Evolutionary conservation across 30 jellyfish, hydroid and myxozoan genomes (phyloP).

Genomic region (Turritopsis dohrnii): DNA sequence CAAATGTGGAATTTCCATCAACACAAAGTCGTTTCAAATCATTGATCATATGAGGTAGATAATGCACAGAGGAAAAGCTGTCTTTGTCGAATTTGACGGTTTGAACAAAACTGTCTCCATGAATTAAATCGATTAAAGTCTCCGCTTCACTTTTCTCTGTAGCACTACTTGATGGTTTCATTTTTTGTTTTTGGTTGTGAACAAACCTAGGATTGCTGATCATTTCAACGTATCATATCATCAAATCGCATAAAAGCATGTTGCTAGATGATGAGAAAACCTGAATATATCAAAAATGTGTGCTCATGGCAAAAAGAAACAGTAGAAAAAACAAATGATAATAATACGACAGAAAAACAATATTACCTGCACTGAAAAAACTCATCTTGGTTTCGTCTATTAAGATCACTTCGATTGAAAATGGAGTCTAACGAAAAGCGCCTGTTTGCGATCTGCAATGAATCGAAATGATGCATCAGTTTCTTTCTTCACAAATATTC

Average conservation of each 20-base stretch:
- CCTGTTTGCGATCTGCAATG: not conserved
- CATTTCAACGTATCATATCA: not conserved
- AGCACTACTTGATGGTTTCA: slow-evolving; percentile 23
- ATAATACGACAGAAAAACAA: not conserved
- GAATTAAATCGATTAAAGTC: slow-evolving; percentile 30
- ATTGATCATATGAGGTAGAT: slow-evolving; percentile 31
- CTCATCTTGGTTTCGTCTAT: not conserved
- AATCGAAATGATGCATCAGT: not conserved
- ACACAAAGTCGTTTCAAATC: slow-evolving; percentile 40
- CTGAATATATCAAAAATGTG: not conserved
- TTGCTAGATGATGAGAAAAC: too few species aligned
- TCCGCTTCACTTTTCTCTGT: slow-evolving; percentile 18
- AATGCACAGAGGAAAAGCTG: slow-evolving; percentile 22
- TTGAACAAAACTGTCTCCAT: slow-evolving; percentile 39
- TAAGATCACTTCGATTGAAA: not conserved
- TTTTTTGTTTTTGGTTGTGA: slow-evolving; percentile 40
- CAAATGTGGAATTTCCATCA: slow-evolving; percentile 31
- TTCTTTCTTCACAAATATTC: too few species aligned
- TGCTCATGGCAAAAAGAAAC: not conserved
- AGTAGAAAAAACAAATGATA: not conserved
- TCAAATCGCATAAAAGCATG: not conserved
- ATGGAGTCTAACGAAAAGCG: not conserved
- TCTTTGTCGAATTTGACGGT: slow-evolving; percentile 35
- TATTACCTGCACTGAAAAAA: not conserved
- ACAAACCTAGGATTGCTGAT: slow-evolving; percentile 30